Percentiles rank a stretch among this genome's conserved stretches.
Evolutionary conservation across 2,888 invertebrate genomes (phyloP).

Genomic region (Eledona agricola): DNA sequence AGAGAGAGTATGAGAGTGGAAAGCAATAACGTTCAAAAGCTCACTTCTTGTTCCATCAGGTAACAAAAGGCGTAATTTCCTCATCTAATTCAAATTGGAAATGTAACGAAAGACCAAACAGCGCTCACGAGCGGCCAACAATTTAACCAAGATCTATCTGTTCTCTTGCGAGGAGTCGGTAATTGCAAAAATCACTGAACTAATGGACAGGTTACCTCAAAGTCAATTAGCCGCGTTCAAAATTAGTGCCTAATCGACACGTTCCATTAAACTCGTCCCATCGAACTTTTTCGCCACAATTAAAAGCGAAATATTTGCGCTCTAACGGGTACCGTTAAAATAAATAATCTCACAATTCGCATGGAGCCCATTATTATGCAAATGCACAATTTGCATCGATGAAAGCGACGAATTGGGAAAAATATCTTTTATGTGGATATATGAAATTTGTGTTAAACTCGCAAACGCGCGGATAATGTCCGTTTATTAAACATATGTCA

Average conservation of each 20-base stretch:
- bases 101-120: conserved; percentile 35
- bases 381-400: conserved; percentile 20
- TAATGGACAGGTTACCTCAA: conserved; percentile 38
- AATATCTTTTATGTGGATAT: neutral
- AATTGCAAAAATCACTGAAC: conserved; percentile 42
- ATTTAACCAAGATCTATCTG: conserved; percentile 31
- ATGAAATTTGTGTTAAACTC: too few relatives aligned
- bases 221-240: conserved; percentile 20
- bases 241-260: conserved; percentile 25
- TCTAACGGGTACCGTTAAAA: conserved; percentile 6
- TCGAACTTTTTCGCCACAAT: conserved; percentile 10
- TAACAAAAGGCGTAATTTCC: conserved; percentile 34
- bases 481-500: conserved; percentile 10
- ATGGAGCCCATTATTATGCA: conserved; percentile 12
- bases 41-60: conserved; percentile 32
- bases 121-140: conserved; percentile 13
- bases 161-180: conserved; percentile 30
- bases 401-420: conserved; percentile 3
- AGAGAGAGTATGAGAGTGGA: conserved; percentile 28
- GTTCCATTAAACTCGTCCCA: conserved; percentile 11
- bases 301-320: conserved; percentile 4
- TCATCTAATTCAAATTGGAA: conserved; percentile 37
- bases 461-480: conserved; percentile 6
- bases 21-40: conserved; percentile 37
- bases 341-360: conserved; percentile 11